These are phyloP conservation scores for Sylvia borin DNA, from an alignment of 2,797 vertebrate genomes.

Conservation along the genomic window DNA sequence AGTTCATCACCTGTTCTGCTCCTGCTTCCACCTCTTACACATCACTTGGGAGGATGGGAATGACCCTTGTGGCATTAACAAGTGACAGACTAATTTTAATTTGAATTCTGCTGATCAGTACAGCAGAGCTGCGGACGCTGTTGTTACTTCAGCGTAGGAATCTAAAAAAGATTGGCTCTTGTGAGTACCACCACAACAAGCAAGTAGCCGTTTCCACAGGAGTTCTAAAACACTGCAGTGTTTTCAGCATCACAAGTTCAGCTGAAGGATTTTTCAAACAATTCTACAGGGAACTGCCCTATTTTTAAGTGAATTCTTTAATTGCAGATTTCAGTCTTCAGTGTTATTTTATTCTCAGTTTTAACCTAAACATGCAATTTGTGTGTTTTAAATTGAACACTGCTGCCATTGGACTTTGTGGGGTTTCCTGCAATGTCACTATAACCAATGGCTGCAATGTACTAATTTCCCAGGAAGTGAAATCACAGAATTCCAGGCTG, in stretches of 20 bases:
- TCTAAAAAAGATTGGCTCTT: neutral
- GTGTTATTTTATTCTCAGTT: neutral
- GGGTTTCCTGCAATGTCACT: neutral
- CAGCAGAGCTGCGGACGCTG: accelerated
- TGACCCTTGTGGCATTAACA: neutral
- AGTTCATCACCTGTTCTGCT: accelerated
- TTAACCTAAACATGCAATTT: neutral
- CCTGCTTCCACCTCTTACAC: neutral
- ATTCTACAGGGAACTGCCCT: neutral
- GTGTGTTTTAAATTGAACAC: neutral
- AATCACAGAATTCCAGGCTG: neutral
- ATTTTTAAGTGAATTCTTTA: neutral
- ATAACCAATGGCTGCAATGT: neutral
- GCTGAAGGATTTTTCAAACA: neutral
- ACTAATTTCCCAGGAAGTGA: neutral
- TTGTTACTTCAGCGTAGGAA: neutral
- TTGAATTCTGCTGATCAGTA: neutral
- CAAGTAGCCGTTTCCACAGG: neutral
- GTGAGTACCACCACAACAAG: neutral
- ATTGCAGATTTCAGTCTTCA: neutral
- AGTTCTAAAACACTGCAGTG: neutral
- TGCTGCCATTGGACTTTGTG: neutral
- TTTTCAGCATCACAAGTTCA: neutral
- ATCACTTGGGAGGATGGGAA: neutral
- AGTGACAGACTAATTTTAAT: neutral